Base-by-base conservation (phyloP, 2,113 vertebrate species). In the Polypterus senegalus region DNA sequence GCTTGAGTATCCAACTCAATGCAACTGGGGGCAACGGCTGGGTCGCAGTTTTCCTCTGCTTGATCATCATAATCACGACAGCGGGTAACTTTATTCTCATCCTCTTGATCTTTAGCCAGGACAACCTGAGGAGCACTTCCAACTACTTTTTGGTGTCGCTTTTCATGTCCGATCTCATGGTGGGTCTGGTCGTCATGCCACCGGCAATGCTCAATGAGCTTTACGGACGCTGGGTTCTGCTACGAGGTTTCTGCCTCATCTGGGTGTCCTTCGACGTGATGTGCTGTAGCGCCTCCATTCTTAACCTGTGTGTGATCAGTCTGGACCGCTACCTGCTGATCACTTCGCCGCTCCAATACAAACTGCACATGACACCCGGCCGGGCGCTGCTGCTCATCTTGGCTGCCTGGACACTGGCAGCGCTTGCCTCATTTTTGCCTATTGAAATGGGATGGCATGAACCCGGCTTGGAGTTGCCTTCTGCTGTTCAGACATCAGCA, bases 231-330 rank as follows among this genome's bases (percentile, higher is more conserved):
- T 97, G 95, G 95, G 88, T 94, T 76, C 81, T 98, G 69, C 86
- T 78, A 68, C 81, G 81, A 0, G 76, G 81, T 57, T 90, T 98
- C 68, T 98, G 96, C 74, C 89, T 87, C 0, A 79, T 97, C 64
- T 97, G 95, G 95, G 87, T 86, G 59, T 90, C 92, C 79, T 97
- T 97, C 1, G 95, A 98, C 0, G 90, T 97, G 68, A 97, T 98
- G 95, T 97, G 93, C 83, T 97, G 93, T 79, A 97, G 95, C 3
- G 93, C 95, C 4, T 98, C 95, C 78, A 98, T 97, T 73, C 89
- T 98, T 66, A 97, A 98, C 88, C 85, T 98, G 56, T 96, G 95
- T 48, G 78, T 92, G 75, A 98, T 98, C 84, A 97, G 94, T 79
- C 74, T 97, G 79, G 95, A 97, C 82, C 85, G 95, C 2, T 97